A percentile compares a stretch with the other conserved stretches of the same genome.
These are phyloP conservation scores for Cataglyphis cursor DNA, from an alignment of 2,888 invertebrate species.

Conservation along the genomic window DNA sequence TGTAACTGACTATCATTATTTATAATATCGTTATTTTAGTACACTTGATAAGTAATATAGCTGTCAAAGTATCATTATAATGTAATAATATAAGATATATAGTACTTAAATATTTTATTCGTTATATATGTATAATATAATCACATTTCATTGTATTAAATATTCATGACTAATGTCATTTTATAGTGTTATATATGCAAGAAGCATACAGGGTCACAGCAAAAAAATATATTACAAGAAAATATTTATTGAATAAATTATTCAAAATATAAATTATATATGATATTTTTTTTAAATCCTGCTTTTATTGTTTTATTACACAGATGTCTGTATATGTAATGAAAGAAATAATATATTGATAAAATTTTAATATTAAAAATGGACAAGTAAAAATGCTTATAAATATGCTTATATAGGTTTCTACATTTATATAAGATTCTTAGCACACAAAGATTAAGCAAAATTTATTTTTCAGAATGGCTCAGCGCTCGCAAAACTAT, in stretches of 20 bases:
- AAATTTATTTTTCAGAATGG: constrained; percentile 79
- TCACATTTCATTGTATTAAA: neutral
- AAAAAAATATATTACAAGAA: neutral
- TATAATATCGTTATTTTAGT: no score
- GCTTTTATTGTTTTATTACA: neutral
- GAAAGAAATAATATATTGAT: neutral
- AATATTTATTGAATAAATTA: neutral
- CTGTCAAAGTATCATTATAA: neutral
- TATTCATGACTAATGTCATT: constrained; percentile 8
- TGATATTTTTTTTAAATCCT: neutral
- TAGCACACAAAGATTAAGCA: neutral
- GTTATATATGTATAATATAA: neutral
- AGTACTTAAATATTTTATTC: neutral
- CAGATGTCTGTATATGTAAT: neutral
- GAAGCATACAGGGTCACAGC: neutral
- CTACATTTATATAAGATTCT: neutral
- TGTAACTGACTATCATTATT: no score
- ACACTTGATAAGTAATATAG: no score
- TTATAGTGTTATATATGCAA: neutral
- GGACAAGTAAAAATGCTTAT: neutral
- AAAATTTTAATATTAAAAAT: neutral
- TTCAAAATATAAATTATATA: neutral
- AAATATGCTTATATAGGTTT: neutral
- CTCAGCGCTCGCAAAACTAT: constrained; percentile 85
- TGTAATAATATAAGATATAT: neutral